phyloP scores from a whole-genome alignment of 1,140 invertebrate species.

The Sinonovacula constricta region DNA sequence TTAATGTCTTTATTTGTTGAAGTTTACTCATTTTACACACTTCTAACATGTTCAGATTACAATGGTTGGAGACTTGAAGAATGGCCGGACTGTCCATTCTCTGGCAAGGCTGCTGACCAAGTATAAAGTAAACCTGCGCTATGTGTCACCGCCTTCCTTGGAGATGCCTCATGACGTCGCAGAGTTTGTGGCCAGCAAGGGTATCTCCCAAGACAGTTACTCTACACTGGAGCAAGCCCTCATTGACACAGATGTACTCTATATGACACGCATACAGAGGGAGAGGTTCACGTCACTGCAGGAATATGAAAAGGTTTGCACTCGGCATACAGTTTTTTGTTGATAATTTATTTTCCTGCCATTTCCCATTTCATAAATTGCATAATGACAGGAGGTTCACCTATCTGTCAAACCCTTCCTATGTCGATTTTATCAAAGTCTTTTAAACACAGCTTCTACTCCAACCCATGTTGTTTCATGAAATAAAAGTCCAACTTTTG shows the following conservation, averaged over 20 bases:
- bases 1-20: no score
- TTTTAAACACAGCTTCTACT: background rate
- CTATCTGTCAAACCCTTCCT: no score
- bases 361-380: no score
- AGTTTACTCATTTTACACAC: no score
- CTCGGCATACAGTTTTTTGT: no score
- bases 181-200: constrained; percentile 88
- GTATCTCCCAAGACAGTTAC: constrained; percentile 81
- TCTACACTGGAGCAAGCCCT: constrained; percentile 89
- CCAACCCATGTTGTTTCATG: no score
- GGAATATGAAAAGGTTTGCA: constrained; percentile 90
- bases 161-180: constrained; percentile 94
- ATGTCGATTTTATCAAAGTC: no score
- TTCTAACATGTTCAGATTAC: no score
- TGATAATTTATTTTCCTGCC: no score
- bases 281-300: constrained; percentile 92
- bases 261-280: constrained; percentile 98
- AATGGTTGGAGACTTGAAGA: constrained; percentile 95
- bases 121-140: constrained; percentile 82
- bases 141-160: constrained; percentile 91
- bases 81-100: constrained; percentile 99
- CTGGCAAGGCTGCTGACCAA: constrained; percentile 84
- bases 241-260: constrained; percentile 96
- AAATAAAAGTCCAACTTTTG: no score
- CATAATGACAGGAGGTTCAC: no score